Evolutionary conservation across 2,113 vertebrate genomes (phyloP), one percentile per base, ranked within the genome.

Genomic region (Misgurnus anguillicaudatus): DNA sequence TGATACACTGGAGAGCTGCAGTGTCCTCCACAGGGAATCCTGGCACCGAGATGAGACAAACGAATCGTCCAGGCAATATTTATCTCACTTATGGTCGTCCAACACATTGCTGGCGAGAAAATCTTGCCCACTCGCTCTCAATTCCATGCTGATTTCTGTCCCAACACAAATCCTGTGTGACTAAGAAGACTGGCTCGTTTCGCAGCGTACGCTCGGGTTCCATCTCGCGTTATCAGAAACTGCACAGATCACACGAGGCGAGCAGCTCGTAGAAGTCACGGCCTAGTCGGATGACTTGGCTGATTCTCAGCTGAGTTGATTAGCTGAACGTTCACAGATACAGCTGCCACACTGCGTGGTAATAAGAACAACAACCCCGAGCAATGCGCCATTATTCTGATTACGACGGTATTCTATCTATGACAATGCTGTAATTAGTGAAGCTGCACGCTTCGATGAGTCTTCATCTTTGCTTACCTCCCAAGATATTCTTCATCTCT

Each of bases 371-470:
- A 72, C 83, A 72, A 82, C 64, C 80, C 61, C 17, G 21, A 69
- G 73, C 39, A 58, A 21, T 57, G 58, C 45, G 14, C 36, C 60
- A 82, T 86, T 83, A 78, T 82, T 82, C 80, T 82, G 82, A 80
- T 82, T 80, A 86, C 9, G 60, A 78, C 21, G 68, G 72, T 77
- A 79, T 72, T 84, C 74, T 58, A 78, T 82, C 73, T 84, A 78
- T 80, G 73, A 84, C 80, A 84, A 75, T 72, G 77, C 38, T 53
- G 72, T 74, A 84, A 86, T 86, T 84, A 86, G 85, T 58, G 68
- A 67, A 77, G 78, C 73, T 82, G 78, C 80, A 80, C 57, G 74
- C 77, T 81, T 82, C 66, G 21, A 45, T 75, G 77, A 77, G 45
- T 78, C 69, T 79, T 62, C 77, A 70, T 58, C 47, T 4, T 31